These are phyloP conservation scores for Megalonaias nervosa DNA, from an alignment of 1,140 invertebrate genomes.

Conservation along the genomic window DNA sequence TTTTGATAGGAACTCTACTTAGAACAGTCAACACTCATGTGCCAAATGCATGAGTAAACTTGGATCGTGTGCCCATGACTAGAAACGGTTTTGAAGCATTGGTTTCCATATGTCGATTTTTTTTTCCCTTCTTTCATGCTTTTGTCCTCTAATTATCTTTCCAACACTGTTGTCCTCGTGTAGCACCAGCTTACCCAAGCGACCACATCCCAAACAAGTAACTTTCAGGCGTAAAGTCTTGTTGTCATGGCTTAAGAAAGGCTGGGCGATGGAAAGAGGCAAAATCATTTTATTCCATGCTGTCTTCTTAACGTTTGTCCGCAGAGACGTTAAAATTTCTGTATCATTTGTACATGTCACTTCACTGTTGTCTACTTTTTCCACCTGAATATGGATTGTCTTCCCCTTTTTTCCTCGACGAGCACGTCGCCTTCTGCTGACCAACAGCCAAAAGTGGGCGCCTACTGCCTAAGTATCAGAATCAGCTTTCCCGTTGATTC, in stretches of 20 bases:
- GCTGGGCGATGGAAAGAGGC: constrained; percentile 16
- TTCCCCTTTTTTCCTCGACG: constrained; percentile 26
- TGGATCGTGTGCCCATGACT: too few relatives aligned
- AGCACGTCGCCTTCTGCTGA: constrained; percentile 12
- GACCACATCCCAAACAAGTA: constrained; percentile 22
- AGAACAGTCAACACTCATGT: too few relatives aligned
- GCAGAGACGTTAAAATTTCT: neutral
- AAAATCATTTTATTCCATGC: constrained; percentile 26
- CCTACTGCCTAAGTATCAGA: constrained; percentile 11
- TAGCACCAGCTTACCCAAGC: constrained; percentile 16
- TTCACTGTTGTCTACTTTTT: neutral
- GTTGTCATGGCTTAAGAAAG: constrained; percentile 13
- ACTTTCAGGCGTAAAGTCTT: constrained; percentile 17
- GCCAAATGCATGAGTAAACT: too few relatives aligned
- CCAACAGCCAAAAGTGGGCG: constrained; percentile 7
- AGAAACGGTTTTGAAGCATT: too few relatives aligned
- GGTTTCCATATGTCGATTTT: too few relatives aligned
- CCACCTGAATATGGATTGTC: constrained; percentile 8
- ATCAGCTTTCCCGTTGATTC: constrained; percentile 1
- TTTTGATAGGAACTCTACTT: too few relatives aligned
- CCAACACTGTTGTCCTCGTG: neutral
- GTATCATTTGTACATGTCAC: constrained; percentile 3
- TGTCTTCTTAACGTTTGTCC: constrained; percentile 19
- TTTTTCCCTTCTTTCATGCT: too few relatives aligned
- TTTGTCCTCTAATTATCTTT: too few relatives aligned